Conservation (phyloP, 2,888 invertebrate genomes). For the Drosophila anomelani region DNA sequence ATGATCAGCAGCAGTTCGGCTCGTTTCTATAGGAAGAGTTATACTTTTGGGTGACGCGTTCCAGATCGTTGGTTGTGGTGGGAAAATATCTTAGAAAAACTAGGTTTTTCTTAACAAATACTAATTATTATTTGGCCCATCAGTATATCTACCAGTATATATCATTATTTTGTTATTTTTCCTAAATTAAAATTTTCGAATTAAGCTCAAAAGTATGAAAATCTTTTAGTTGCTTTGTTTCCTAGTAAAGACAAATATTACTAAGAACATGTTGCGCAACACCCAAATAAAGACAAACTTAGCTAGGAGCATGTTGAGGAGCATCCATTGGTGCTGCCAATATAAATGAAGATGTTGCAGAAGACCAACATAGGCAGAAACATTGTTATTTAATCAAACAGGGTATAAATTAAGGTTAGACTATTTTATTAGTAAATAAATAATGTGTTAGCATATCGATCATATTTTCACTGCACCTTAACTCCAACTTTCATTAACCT, state of each 20-base stretch:
- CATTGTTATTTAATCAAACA: neutral
- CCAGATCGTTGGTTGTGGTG: conserved; percentile 12
- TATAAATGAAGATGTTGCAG: neutral
- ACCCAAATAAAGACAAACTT: neutral
- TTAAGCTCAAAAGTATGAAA: neutral
- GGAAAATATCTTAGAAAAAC: neutral
- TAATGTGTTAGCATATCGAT: neutral
- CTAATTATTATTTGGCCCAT: too few relatives aligned
- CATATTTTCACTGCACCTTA: neutral
- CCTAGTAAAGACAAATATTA: neutral
- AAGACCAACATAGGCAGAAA: neutral
- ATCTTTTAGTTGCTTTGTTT: neutral
- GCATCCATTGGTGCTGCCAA: neutral
- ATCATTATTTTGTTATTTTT: neutral
- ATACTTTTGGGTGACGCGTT: conserved; percentile 2
- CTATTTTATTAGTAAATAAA: neutral
- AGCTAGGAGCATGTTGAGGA: too few relatives aligned
- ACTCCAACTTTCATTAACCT: too few relatives aligned
- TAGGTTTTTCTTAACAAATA: neutral
- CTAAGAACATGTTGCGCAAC: neutral
- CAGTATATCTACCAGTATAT: too few relatives aligned
- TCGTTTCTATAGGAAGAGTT: conserved; percentile 3
- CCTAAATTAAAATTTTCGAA: neutral
- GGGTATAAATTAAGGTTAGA: neutral
- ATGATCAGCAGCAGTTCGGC: conserved; percentile 15